These are phyloP conservation scores for Busseola fusca DNA, from an alignment of 2,888 invertebrate species.

Conservation along the genomic window DNA sequence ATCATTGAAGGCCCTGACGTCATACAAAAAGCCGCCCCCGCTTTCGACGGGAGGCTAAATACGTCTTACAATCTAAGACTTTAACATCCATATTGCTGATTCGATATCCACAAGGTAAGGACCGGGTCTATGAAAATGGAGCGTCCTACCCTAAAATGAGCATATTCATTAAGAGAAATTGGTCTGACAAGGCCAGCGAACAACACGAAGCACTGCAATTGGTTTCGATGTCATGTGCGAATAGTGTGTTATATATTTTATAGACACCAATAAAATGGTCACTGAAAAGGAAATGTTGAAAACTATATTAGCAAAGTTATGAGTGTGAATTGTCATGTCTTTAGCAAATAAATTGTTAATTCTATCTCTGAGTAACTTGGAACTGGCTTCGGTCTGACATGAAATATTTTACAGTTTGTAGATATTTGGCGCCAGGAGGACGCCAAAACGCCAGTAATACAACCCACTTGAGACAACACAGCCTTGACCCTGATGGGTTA, in stretches of 20 bases:
- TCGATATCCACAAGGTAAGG: neutral
- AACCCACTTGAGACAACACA: slow-evolving; percentile 38
- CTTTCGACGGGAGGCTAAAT: slow-evolving; percentile 2
- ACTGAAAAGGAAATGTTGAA: neutral
- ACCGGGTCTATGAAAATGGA: slow-evolving; percentile 9
- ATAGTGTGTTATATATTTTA: slow-evolving; percentile 9
- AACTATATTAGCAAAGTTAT: slow-evolving; percentile 3
- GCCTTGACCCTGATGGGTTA: slow-evolving; percentile 48
- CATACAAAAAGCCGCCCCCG: slow-evolving; percentile 14
- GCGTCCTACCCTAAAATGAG: slow-evolving; percentile 1
- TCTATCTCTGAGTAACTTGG: neutral
- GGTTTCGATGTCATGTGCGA: slow-evolving; percentile 11
- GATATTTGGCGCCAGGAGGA: slow-evolving; percentile 28
- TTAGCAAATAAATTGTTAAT: neutral
- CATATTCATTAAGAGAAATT: slow-evolving; percentile 30
- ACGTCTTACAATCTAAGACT: neutral
- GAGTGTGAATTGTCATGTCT: neutral
- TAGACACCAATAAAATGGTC: neutral
- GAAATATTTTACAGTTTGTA: slow-evolving; percentile 19
- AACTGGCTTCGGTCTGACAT: neutral
- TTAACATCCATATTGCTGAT: slow-evolving; percentile 9
- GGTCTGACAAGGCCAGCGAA: slow-evolving; percentile 1
- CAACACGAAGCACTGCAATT: neutral
- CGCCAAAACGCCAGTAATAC: slow-evolving; percentile 19
- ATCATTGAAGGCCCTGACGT: slow-evolving; percentile 18